Base-by-base conservation (phyloP, 2,797 vertebrate species). In the Alauda arvensis region DNA sequence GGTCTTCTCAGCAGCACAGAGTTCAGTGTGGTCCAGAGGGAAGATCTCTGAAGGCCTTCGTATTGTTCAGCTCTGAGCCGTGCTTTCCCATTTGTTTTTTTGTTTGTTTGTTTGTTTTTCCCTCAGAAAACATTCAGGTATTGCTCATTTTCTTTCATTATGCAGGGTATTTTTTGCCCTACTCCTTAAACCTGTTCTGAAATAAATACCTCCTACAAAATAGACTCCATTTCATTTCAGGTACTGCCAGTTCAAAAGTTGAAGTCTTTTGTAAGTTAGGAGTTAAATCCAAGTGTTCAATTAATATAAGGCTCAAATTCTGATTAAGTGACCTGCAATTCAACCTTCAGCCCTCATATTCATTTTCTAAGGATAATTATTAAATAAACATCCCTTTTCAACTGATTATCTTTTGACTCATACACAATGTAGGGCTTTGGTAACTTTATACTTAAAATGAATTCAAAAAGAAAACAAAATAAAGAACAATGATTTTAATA, bases 311-410 rank as follows among this genome's bases (percentile, higher is more conserved):
- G 46, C n/a, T 88, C 77, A 92, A 80, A 85, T 74, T 83, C 61
- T 81, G 33, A 85, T 74, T 88, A 84, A 78, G 34, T 85, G 90
- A 91, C 90, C 79, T 70, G 17, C 9, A 91, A 43, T 88, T 94
- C 88, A 92, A 63, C 91, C 49, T 25, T 69, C 66, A 90, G 52
- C 48, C 66, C 43, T 85, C 60, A 61, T 67, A 85, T 57, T 92
- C 17, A 83, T 89, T 94, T 92, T 94, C 60, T 40, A 55, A 81
- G 67, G 77, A 83, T 89, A 92, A 93, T 91, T 78, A 79, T 78
- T 92, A 90, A 72, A 88, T 87, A 94, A 94, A 91, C 60, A 83
- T 85, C 68, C 14, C 7, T 76, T 83, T 85, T 85, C 33, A 80
- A 55, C 34, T 68, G 63, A 88, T 83, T 74, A 49, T 74, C 60